Evolutionary conservation across 1,140 invertebrate species (phyloP), one percentile per base, ranked within the genome.

Genomic region (Drosophila fuyamai): DNA sequence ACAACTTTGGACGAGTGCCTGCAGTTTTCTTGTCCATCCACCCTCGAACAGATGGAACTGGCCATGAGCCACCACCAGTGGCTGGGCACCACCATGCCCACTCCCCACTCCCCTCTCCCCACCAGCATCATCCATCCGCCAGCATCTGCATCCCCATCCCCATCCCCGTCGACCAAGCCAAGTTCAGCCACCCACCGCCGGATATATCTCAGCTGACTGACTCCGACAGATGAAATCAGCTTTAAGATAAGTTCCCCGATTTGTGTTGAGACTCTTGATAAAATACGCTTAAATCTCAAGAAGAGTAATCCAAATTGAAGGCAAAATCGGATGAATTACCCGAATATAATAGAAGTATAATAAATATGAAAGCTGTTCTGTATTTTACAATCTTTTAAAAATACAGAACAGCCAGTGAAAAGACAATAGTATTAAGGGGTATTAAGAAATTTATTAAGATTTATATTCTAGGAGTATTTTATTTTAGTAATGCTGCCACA

Each of bases 21-120:
- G 66, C 66, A 81, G 51, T 82, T 73, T 60, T 16, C 40, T 51
- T 60, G 16, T 23, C 56, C 54, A 36, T 61, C 47, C 57, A 51
- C 65, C 44, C 50, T 32, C 35, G 14, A 12, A 29, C 46, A 18
- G 40, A 41, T 55, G 43, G 55, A 70, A 62, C 77, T 80, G 77
- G 27, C 77, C 79, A 75, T 46, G 38, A 56, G 48, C 32, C 53
- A 47, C 44, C 57, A 61, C 27, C 36, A 41, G 54, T 32, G 47
- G 47, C 2, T 16, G 27, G 29, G 16, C 13, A 38, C 43, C 23
- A 29, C 40, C 23, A 41, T 18, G 13, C 48, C 27, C 40, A n/a
- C n/a, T 44, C 46, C 16, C 35, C 47, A 32, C 29, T 32, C 6
- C 29, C 16, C 53, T 54, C 14, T 41, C 57, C 48, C 29, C 14